Evolutionary conservation across 2,113 vertebrate species (phyloP), one percentile per base, ranked within the genome.

Genomic region (Cephalopterus ornatus): DNA sequence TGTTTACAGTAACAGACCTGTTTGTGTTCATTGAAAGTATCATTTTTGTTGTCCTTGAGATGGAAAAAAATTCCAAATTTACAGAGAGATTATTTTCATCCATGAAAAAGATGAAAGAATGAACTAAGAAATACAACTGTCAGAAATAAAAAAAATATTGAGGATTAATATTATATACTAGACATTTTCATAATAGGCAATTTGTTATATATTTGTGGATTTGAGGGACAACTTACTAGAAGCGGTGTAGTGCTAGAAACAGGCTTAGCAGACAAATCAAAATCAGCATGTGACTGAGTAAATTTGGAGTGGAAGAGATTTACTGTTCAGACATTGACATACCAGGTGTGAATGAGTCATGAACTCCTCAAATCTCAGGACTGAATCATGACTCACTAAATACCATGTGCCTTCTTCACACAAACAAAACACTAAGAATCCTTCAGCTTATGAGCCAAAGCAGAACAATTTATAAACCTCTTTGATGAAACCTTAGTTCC

Each of bases 341-440:
- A 78, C 35, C 74, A 90, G 75, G 62, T 92, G 88, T 83, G 88
- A 90, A 62, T 88, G 88, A 96, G 53, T 93, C 82, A 95, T 30
- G 49, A 56, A 56, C 49, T 82, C 87, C 44, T 89, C 47, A 79
- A 27, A 82, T 76, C 76, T 92, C 74, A 88, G 49, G 32, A 35
- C 22, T 76, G 67, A 90, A 62, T 96, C 85, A 92, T 1, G 5
- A 70, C 56, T 88, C 79, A 27, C 59, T 92, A 88, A 90, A 76
- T 58, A 73, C 14, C 59, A 42, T 53, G 53, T 83, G n/a, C 53
- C 28, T 80, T 65, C 32, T 73, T 88, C 55, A 76, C 37, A 85
- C 26, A 88, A 93, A 92, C n/a, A 73, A 46, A 88, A 24, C 72
- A 41, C 14, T 53, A 62, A 80, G 71, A 58, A 93, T 46, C 32